phyloP scores from a whole-genome alignment of 2,797 vertebrate species.

The Oryzias dopingdopingensis region DNA sequence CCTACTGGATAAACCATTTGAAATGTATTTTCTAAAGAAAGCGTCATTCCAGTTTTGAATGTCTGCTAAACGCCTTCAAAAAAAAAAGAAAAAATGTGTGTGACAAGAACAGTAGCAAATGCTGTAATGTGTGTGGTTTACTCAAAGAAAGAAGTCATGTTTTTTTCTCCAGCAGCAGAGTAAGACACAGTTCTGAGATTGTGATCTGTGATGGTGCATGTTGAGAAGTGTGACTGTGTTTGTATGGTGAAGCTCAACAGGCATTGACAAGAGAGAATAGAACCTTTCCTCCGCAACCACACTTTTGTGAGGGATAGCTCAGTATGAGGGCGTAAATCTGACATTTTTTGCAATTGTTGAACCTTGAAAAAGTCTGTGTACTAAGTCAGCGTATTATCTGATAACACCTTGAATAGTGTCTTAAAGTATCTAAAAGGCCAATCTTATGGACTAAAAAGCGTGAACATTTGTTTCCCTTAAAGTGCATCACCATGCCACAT shows the following conservation, averaged over 20 bases:
- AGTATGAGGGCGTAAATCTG: constrained; percentile 1
- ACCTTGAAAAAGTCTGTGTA: not conserved
- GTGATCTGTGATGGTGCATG: constrained; percentile 48
- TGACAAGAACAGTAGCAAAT: constrained; percentile 46
- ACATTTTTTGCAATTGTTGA: not conserved
- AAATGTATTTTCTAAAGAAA: constrained; percentile 76
- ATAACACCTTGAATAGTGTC: constrained; percentile 17
- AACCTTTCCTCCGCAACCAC: constrained; percentile 7
- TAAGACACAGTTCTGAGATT: constrained; percentile 45
- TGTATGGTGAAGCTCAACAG: constrained; percentile 23
- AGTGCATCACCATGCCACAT: constrained; percentile 64
- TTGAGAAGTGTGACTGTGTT: constrained; percentile 25
- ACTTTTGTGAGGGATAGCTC: not conserved
- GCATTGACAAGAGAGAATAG: constrained; percentile 15
- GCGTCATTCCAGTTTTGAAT: constrained; percentile 67
- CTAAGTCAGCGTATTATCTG: constrained; percentile 18
- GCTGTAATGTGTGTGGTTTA: constrained; percentile 59
- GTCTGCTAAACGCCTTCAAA: constrained; percentile 72
- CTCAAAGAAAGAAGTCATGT: constrained; percentile 27
- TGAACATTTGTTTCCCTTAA: constrained; percentile 46
- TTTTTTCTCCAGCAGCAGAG: constrained; percentile 34
- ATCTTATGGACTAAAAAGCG: constrained; percentile 46
- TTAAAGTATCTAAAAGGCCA: constrained; percentile 46
- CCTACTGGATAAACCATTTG: constrained; percentile 74
- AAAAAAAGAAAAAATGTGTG: constrained; percentile 42